phyloP scores from a whole-genome alignment of 2,797 vertebrate genomes.

The Falco biarmicus region DNA sequence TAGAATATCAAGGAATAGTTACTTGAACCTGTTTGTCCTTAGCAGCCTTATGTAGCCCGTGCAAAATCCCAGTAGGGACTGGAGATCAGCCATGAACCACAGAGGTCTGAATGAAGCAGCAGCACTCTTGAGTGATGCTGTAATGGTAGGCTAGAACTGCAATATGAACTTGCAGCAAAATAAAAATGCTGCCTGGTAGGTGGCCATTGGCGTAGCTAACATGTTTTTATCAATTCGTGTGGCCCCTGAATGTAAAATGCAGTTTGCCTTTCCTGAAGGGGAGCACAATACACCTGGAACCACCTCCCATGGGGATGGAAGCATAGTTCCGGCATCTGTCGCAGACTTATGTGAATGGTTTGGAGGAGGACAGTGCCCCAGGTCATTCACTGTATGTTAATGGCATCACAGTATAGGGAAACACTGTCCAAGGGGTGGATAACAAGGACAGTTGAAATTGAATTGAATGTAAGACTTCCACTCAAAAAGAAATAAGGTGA shows the following conservation, averaged over 20 bases:
- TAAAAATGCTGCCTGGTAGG: neutral
- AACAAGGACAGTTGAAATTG: neutral
- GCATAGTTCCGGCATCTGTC: neutral
- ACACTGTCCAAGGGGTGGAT: neutral
- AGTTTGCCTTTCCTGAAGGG: neutral
- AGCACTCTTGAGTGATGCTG: neutral
- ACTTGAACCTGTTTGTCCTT: neutral
- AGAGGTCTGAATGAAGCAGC: neutral
- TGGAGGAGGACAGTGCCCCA: neutral
- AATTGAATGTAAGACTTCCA: neutral
- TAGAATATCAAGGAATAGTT: neutral
- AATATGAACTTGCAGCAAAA: neutral
- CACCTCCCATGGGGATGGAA: neutral
- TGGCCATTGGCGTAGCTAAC: neutral
- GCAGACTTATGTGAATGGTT: neutral
- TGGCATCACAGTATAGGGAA: neutral
- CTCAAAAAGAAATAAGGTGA: neutral
- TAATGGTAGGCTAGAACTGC: neutral
- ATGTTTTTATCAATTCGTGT: neutral
- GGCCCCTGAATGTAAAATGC: neutral
- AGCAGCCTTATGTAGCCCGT: neutral
- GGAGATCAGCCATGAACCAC: neutral
- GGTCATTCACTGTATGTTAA: too few species aligned
- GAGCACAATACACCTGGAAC: neutral
- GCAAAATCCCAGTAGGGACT: neutral